phyloP scores from a whole-genome alignment of 1,140 invertebrate species.

The Formica exsecta region DNA sequence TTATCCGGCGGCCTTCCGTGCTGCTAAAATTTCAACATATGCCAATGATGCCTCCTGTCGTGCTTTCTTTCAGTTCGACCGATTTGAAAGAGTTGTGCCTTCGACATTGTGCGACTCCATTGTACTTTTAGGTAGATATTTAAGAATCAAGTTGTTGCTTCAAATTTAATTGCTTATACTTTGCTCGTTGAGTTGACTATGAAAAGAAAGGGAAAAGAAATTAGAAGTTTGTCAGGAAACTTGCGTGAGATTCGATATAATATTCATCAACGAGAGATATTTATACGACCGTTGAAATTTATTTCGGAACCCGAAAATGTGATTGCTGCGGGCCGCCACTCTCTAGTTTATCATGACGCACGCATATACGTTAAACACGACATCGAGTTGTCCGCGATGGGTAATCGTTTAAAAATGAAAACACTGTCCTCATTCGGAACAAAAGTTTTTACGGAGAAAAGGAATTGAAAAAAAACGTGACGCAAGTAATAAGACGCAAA shows the following conservation, averaged over 20 bases:
- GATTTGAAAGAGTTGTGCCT: conserved; percentile 74
- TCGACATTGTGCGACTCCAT: conserved; percentile 74
- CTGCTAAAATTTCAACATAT: conserved; percentile 65
- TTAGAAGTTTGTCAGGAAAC: conserved; percentile 11
- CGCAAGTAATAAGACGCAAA: conserved; percentile 43
- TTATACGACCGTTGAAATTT: neutral
- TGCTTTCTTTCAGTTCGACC: conserved; percentile 74
- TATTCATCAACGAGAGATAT: conserved; percentile 31
- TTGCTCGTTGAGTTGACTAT: conserved; percentile 67
- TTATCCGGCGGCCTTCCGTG: conserved; percentile 46
- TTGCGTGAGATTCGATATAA: conserved; percentile 26
- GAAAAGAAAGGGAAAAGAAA: conserved; percentile 11
- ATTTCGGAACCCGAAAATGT: conserved; percentile 16
- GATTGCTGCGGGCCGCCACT: conserved; percentile 60
- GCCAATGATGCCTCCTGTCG: conserved; percentile 74
- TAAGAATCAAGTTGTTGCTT: conserved; percentile 72
- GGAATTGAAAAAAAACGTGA: conserved; percentile 65
- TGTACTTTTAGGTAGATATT: conserved; percentile 73
- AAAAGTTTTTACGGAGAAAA: conserved; percentile 61
- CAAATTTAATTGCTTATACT: conserved; percentile 69
- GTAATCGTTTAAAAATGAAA: conserved; percentile 25
- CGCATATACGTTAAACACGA: conserved; percentile 24
- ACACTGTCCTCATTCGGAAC: conserved; percentile 53
- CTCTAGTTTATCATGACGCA: conserved; percentile 58
- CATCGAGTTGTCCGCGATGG: conserved; percentile 17